Base-by-base conservation (phyloP, 2,113 vertebrate genomes). In the Chrysemys picta region DNA sequence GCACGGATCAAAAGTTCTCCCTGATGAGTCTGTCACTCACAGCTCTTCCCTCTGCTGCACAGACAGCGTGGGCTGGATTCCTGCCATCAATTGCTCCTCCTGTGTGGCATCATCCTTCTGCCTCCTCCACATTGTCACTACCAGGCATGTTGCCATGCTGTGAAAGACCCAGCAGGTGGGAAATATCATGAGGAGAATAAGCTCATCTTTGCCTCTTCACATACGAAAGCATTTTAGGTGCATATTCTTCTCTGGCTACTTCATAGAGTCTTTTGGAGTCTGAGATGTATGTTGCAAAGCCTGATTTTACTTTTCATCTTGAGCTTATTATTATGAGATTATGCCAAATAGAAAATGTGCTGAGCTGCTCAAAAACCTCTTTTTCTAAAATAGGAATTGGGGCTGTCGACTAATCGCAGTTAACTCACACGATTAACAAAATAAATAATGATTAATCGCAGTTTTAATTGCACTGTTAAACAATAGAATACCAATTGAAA, bases 81-180 rank as follows among this genome's bases (percentile, higher is more conserved):
- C 35, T 65, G 31, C 62, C 57, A 65, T 87, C 6, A 22, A 45
- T 81, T 2, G 79, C 42, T 89, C 38, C 27, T 29, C 8, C 4
- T 6, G 3, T 8, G 25, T 38, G 11, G 5, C 9, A 19, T 65
- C 13, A 14, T 12, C 3, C 1, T 3, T 5, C 2, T 3, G 0
- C 5, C 21, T 65, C 65, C n/a, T 8, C 52, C 76, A 54, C 3
- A 65, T 65, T 65, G 31, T 31, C 31, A 17, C 13, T 29, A 35
- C 31, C 31, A 35, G 31, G 29, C 31, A 65, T 65, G 62, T 65
- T 19, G 62, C 62, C 62, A 19, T 65, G 31, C 35, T 65, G 62
- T 65, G 62, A 65, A 65, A 65, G 16, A 65, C 62, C 62, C 31
- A 91, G 50, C 42, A 88, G 80, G 79, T 3, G 76, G 72, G 89